Conservation (phyloP, 1,140 invertebrate genomes). For the Meloidogyne floridensis region DNA sequence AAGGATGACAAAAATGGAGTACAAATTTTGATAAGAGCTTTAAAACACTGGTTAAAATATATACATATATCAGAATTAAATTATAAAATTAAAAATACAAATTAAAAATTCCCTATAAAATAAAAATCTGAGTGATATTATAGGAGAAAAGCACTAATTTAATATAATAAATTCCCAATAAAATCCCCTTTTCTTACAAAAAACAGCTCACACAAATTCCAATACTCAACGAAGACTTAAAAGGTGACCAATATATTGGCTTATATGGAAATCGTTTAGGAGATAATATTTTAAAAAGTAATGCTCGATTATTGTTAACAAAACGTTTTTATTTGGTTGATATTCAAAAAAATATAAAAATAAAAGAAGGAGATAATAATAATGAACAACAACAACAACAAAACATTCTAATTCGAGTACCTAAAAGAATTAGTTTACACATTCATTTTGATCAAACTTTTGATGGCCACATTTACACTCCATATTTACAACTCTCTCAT, state of each 20-base stretch:
- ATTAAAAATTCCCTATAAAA: too few species aligned
- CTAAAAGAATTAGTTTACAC: slow-evolving; percentile 59
- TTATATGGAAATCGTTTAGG: slow-evolving; percentile 46
- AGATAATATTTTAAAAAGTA: slow-evolving; percentile 11
- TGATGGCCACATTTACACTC: slow-evolving; percentile 67
- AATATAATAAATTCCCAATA: not conserved
- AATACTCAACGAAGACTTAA: slow-evolving; percentile 58
- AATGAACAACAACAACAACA: slow-evolving; percentile 14
- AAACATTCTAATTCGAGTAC: slow-evolving; percentile 46
- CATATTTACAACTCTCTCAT: slow-evolving; percentile 67
- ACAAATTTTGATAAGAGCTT: not conserved
- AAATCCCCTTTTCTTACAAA: not conserved
- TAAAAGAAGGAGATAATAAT: slow-evolving; percentile 10
- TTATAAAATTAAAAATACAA: too few species aligned
- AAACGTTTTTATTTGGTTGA: slow-evolving; percentile 57
- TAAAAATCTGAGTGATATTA: too few species aligned
- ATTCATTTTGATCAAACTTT: slow-evolving; percentile 58
- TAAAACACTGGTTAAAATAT: too few species aligned
- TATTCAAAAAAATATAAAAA: slow-evolving; percentile 32
- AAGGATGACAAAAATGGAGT: too few species aligned
- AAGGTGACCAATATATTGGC: slow-evolving; percentile 33
- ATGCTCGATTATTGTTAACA: slow-evolving; percentile 51
- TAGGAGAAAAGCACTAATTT: too few species aligned
- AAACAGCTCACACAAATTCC: slow-evolving; percentile 54
- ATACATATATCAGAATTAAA: too few species aligned